Conservation (phyloP, 2,113 vertebrate species). For the Tinamus guttatus region DNA sequence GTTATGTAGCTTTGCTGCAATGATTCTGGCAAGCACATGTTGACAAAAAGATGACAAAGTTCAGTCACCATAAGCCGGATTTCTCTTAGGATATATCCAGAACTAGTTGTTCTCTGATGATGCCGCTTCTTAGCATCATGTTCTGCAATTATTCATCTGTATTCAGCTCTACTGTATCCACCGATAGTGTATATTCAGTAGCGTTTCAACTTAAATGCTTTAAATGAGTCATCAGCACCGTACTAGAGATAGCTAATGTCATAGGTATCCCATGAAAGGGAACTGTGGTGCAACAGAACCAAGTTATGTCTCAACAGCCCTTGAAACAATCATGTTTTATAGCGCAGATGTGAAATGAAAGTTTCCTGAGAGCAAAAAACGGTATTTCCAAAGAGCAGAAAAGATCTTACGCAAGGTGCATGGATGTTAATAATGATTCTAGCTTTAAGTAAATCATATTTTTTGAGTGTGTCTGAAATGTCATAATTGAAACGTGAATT, state of each 20-base stretch:
- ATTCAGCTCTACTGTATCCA: background rate
- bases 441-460: background rate
- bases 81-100: background rate
- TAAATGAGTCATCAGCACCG: background rate
- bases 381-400: background rate
- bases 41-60: background rate
- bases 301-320: background rate
- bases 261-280: background rate
- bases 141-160: background rate
- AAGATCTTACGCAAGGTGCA: background rate
- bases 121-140: background rate
- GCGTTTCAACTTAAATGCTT: conserved; percentile 33
- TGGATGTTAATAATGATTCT: background rate
- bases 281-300: background rate
- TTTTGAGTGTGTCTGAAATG: background rate
- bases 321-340: background rate
- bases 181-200: background rate
- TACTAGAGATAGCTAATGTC: background rate
- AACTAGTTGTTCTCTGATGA: background rate
- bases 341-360: background rate
- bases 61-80: background rate
- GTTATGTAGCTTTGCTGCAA: background rate
- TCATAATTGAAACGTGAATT: background rate
- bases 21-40: background rate
- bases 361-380: background rate